Evolutionary conservation across 2,113 vertebrate species (phyloP).

Genomic region (Anhinga anhinga): DNA sequence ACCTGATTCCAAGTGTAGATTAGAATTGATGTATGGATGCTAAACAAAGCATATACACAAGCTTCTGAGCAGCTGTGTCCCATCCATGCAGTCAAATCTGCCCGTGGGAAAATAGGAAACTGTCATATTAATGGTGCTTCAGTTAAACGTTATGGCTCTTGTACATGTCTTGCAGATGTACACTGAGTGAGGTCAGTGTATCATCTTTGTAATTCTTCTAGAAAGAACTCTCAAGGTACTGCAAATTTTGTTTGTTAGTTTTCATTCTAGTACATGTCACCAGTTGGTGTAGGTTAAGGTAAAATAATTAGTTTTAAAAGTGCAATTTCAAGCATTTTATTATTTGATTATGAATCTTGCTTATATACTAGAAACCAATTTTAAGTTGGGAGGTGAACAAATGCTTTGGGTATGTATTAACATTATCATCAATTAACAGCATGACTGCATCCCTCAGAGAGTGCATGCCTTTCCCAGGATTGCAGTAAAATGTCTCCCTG

Average conservation of each 20-base stretch:
- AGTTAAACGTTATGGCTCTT: background rate
- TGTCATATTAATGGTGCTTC: background rate
- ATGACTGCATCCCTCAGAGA: background rate
- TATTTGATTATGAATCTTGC: background rate
- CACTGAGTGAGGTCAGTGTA: background rate
- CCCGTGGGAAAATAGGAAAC: background rate
- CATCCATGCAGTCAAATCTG: background rate
- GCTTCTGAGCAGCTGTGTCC: background rate
- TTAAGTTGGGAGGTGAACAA: background rate
- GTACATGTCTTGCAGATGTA: background rate
- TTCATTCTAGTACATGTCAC: background rate
- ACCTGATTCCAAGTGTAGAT: background rate
- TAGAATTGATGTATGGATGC: background rate
- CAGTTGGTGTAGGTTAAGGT: background rate
- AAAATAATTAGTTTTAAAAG: background rate
- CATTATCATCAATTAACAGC: background rate
- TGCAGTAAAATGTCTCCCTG: background rate
- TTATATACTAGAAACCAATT: background rate
- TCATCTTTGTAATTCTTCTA: background rate
- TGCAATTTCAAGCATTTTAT: background rate
- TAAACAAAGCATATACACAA: background rate
- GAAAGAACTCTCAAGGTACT: background rate
- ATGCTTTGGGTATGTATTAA: background rate
- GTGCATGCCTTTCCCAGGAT: rapidly evolving
- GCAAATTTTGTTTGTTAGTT: background rate